These are phyloP conservation scores for Antheraea mylitta DNA, from an alignment of 1,140 invertebrate species.

Conservation along the genomic window DNA sequence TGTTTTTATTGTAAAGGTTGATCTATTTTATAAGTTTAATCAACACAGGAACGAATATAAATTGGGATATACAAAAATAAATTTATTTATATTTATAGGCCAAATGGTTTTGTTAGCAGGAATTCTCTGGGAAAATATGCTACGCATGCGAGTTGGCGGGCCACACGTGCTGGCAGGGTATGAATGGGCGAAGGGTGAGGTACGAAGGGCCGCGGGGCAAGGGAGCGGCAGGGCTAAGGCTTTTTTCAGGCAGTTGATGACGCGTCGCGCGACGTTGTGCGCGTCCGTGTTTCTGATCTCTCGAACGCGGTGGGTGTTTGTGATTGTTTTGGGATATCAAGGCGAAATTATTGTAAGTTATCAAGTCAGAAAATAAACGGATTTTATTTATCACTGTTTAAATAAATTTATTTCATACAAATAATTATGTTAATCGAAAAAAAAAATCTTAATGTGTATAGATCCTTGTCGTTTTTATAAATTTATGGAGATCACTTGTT, in stretches of 20 bases:
- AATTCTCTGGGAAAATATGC: slow-evolving; percentile 58
- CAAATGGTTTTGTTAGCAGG: slow-evolving; percentile 8
- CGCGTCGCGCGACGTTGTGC: slow-evolving; percentile 45
- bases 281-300: slow-evolving; percentile 42
- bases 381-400: too few species aligned
- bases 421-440: background rate
- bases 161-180: slow-evolving; percentile 66
- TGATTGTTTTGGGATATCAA: slow-evolving; percentile 29
- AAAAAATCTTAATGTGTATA: background rate
- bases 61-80: background rate
- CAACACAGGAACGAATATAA: background rate
- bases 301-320: slow-evolving; percentile 17
- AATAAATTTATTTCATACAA: background rate
- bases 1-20: background rate
- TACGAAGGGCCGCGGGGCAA: slow-evolving; percentile 32
- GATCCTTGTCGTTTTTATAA: background rate
- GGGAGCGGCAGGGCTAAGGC: slow-evolving; percentile 45
- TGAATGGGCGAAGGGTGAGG: slow-evolving; percentile 58
- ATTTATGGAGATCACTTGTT: background rate
- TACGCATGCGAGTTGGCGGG: slow-evolving; percentile 54
- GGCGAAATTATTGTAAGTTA: slow-evolving; percentile 29
- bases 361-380: too few species aligned
- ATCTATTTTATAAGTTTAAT: background rate
- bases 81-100: background rate
- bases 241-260: slow-evolving; percentile 70